These are phyloP conservation scores for Hypolimnas misippus DNA, from an alignment of 2,888 invertebrate species.

Conservation along the genomic window DNA sequence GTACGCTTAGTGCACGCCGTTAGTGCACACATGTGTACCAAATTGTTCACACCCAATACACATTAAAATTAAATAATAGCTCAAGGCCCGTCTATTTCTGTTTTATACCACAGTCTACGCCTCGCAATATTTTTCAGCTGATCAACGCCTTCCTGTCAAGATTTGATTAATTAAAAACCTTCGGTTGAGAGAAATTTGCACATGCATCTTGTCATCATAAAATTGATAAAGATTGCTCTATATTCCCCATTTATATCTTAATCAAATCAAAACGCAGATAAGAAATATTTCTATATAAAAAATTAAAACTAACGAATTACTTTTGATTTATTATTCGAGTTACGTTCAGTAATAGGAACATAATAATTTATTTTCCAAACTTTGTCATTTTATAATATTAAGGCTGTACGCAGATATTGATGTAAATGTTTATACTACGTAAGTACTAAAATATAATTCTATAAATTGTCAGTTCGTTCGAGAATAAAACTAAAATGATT, in stretches of 20 bases:
- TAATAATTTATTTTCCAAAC: too few relatives aligned
- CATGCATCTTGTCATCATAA: neutral
- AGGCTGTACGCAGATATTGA: too few relatives aligned
- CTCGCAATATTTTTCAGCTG: conserved; percentile 38
- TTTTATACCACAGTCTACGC: conserved; percentile 52
- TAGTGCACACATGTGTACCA: conserved; percentile 30
- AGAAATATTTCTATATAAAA: too few relatives aligned
- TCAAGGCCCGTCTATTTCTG: conserved; percentile 76
- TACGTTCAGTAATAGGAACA: too few relatives aligned
- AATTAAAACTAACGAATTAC: too few relatives aligned
- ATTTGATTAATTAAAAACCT: conserved; percentile 18
- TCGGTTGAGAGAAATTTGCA: neutral
- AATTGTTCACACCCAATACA: conserved; percentile 54
- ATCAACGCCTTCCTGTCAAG: conserved; percentile 40
- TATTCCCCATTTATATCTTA: neutral
- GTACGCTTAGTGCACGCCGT: conserved; percentile 24
- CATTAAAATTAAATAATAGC: conserved; percentile 79
- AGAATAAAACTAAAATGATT: too few relatives aligned
- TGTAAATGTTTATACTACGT: too few relatives aligned
- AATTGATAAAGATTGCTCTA: neutral
- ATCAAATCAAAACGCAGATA: too few relatives aligned
- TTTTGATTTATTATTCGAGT: too few relatives aligned
- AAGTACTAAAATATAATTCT: too few relatives aligned
- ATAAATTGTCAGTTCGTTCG: too few relatives aligned
- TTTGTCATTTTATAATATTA: too few relatives aligned